These are phyloP conservation scores for Xenopus borealis DNA, from an alignment of 2,113 vertebrate species.

Conservation along the genomic window DNA sequence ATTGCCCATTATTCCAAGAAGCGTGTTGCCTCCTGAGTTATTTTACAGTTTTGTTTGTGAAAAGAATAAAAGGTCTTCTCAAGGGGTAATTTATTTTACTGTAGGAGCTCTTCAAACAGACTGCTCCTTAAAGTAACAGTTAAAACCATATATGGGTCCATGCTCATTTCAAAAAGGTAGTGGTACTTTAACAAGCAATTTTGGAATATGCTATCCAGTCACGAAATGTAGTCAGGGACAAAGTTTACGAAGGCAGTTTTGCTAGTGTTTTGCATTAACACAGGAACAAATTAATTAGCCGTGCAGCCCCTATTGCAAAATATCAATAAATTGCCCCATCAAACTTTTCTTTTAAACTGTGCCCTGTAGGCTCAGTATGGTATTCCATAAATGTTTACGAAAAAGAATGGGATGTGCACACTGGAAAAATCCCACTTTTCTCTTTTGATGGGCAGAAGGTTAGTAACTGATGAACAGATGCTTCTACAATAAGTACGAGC, in stretches of 20 bases:
- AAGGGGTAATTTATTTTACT: constrained; percentile 34
- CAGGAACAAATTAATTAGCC: constrained; percentile 30
- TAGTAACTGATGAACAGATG: too few species aligned
- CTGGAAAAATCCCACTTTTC: neutral
- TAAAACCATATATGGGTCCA: constrained; percentile 24
- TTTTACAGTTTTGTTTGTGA: neutral
- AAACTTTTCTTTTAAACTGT: constrained; percentile 1
- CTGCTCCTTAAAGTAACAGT: constrained; percentile 13
- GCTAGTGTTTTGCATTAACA: constrained; percentile 21
- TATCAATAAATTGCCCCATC: constrained; percentile 14
- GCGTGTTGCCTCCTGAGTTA: too few species aligned
- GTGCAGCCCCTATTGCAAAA: neutral
- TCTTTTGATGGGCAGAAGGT: neutral
- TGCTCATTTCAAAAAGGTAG: constrained; percentile 21
- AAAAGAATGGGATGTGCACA: neutral
- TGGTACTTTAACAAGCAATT: constrained; percentile 25
- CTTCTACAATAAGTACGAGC: too few species aligned
- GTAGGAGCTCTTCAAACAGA: constrained; percentile 38
- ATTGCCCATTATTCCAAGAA: too few species aligned
- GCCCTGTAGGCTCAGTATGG: neutral
- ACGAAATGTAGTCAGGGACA: constrained; percentile 10
- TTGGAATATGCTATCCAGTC: constrained; percentile 32
- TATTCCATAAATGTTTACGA: neutral
- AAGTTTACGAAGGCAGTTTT: neutral
- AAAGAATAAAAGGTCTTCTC: constrained; percentile 16